Evolutionary conservation across 2,797 vertebrate genomes (phyloP), one percentile per base, ranked within the genome.

Genomic region (Malacoraja senta): DNA sequence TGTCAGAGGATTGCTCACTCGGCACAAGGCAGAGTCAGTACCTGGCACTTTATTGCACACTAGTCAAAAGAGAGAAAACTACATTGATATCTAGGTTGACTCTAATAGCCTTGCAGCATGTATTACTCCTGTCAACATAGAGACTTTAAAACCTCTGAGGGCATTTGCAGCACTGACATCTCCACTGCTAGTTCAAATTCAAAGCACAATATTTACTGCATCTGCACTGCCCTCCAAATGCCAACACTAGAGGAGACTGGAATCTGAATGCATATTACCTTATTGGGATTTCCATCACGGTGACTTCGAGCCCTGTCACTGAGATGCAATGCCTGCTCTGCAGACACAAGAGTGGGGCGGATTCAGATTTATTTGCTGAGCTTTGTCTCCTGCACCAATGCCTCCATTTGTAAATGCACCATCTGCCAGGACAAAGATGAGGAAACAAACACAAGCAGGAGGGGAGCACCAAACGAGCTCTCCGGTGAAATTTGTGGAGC

Each of bases 181-280:
- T 26, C 9, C 81, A 86, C 58, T 63, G 58, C 58, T 63, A 17
- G 63, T 68, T 88, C 17, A 88, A n/a, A 21, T 68, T 35, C 84
- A 88, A 35, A 88, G 61, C 63, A 35, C 63, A 68, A 21, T 68
- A 24, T 88, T 35, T 68, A 53, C 21, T 35, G 61, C 63, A 68
- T 88, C 84, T 88, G 63, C 63, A 68, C 17, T 88, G 84, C 65
- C 84, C 84, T 88, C 84, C n/a, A 88, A 68, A 26, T 1, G 8
- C n/a, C 19, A 21, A 32, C 32, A 21, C 19, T 7, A 88, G 61
- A 32, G 83, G 61, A 32, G 19, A n/a, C 7, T 32, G 32, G 63
- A 68, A 88, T 88, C 61, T 8, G 17, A 63, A 61, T 7, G 0
- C 32, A 68, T 63, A 88, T 15, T 35, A 10, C 61, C 84, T 68